Conservation (phyloP, 1,140 invertebrate species). For the Brachionus rotundiformis region DNA sequence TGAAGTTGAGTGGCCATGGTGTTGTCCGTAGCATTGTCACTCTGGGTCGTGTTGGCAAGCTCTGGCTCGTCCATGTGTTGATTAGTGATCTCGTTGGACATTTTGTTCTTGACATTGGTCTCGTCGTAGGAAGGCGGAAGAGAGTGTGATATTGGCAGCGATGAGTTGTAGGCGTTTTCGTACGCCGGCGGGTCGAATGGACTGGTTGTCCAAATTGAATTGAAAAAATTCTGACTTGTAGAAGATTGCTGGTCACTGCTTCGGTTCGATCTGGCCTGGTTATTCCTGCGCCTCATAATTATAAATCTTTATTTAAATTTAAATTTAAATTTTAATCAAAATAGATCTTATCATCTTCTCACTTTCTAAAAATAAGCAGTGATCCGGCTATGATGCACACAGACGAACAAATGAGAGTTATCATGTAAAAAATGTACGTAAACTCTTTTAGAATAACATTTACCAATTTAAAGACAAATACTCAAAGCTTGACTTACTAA, state of each 20-base stretch:
- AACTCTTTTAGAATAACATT: slow-evolving; percentile 3
- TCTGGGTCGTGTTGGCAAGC: not conserved
- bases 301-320: not conserved
- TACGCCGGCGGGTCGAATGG: slow-evolving; percentile 7
- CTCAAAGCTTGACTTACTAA: not conserved
- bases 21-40: not conserved
- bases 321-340: not conserved
- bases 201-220: not conserved
- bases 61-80: not conserved
- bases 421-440: slow-evolving; percentile 50
- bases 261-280: not conserved
- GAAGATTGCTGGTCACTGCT: not conserved
- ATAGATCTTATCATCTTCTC: not conserved
- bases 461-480: not conserved
- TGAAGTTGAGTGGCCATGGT: too few species aligned
- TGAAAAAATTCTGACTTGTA: not conserved
- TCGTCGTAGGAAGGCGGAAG: not conserved
- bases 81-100: not conserved
- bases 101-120: not conserved
- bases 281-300: not conserved
- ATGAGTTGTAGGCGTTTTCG: slow-evolving; percentile 22
- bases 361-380: slow-evolving; percentile 33
- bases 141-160: not conserved
- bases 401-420: slow-evolving; percentile 45
- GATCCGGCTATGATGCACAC: slow-evolving; percentile 27